Evolutionary conservation across 2,797 vertebrate species (phyloP).

Genomic region (Myotis vivesi): DNA sequence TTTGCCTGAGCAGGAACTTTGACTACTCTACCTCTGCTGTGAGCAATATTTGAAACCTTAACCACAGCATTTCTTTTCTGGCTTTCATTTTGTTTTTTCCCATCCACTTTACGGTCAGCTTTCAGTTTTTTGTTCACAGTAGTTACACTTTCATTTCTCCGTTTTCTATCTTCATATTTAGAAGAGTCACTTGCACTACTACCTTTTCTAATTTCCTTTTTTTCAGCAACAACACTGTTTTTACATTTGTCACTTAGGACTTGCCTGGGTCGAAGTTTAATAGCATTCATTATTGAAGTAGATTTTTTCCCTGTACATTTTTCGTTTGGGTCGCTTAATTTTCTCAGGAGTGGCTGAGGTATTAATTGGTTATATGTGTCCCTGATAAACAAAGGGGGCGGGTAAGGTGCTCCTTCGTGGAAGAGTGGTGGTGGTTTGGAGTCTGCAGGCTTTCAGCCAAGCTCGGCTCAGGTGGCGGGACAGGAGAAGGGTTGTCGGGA

Average conservation of each 20-base stretch:
- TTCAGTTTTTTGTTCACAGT: conserved; percentile 91
- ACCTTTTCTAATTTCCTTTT: conserved; percentile 90
- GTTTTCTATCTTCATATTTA: conserved; percentile 91
- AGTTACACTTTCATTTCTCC: conserved; percentile 88
- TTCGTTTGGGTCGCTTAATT: conserved; percentile 96
- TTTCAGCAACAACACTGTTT: conserved; percentile 91
- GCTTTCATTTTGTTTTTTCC: conserved; percentile 87
- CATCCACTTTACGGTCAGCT: conserved; percentile 90
- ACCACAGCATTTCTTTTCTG: conserved; percentile 89
- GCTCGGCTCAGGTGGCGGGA: conserved; percentile 81
- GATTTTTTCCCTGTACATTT: conserved; percentile 98
- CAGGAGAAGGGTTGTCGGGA: conserved; percentile 79
- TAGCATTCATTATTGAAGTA: conserved; percentile 98
- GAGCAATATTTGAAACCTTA: conserved; percentile 86
- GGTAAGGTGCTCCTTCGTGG: conserved; percentile 96
- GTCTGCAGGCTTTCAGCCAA: conserved; percentile 87
- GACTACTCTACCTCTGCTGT: conserved; percentile 87
- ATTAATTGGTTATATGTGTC: conserved; percentile 99
- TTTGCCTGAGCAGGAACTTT: conserved; percentile 86
- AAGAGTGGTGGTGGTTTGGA: conserved; percentile 95
- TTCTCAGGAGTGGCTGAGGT: conserved; percentile 98
- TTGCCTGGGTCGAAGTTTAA: conserved; percentile 96
- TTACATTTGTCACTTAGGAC: conserved; percentile 98
- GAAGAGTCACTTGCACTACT: conserved; percentile 87
- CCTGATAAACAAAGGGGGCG: conserved; percentile 98